Percentiles rank a stretch among this genome's conserved stretches.
These are phyloP conservation scores for Andrena dorsata DNA, from an alignment of 2,888 invertebrate species.

Conservation along the genomic window DNA sequence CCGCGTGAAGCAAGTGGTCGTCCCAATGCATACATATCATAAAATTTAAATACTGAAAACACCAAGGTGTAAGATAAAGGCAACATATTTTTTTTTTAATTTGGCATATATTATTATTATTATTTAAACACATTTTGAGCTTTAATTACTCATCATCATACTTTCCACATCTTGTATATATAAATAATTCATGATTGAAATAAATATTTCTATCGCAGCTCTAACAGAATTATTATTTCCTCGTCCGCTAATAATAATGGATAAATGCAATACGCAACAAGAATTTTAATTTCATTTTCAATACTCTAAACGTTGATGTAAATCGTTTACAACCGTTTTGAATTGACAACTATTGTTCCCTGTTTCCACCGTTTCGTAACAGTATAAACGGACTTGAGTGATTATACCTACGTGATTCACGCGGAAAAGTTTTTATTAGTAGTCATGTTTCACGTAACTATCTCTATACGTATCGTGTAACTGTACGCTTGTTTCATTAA, in stretches of 20 bases:
- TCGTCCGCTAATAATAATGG: not conserved
- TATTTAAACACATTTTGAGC: constrained; percentile 12
- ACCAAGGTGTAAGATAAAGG: constrained; percentile 3
- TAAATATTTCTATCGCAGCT: constrained; percentile 44
- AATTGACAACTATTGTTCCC: not conserved
- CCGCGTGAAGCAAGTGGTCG: constrained; percentile 21
- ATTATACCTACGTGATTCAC: constrained; percentile 1
- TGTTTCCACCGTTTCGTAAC: not conserved
- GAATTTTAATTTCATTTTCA: constrained; percentile 21
- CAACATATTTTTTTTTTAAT: constrained; percentile 16
- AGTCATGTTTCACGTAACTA: constrained; percentile 20
- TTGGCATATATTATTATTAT: constrained; percentile 7
- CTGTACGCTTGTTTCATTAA: not conserved
- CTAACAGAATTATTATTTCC: constrained; percentile 32
- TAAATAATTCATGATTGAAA: constrained; percentile 37
- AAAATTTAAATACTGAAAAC: constrained; percentile 7
- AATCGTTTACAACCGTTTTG: not conserved
- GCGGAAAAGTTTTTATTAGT: constrained; percentile 16
- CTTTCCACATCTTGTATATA: constrained; percentile 42
- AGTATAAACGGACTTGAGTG: not conserved
- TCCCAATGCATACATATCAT: constrained; percentile 20
- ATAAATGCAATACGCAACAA: not conserved
- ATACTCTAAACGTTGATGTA: not conserved
- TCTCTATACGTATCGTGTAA: constrained; percentile 5
- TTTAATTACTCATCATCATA: constrained; percentile 25